A percentile compares a stretch with the other conserved stretches of the same genome.
Evolutionary conservation across 2,113 vertebrate species (phyloP).

Genomic region (Chloropsis cyanopogon): DNA sequence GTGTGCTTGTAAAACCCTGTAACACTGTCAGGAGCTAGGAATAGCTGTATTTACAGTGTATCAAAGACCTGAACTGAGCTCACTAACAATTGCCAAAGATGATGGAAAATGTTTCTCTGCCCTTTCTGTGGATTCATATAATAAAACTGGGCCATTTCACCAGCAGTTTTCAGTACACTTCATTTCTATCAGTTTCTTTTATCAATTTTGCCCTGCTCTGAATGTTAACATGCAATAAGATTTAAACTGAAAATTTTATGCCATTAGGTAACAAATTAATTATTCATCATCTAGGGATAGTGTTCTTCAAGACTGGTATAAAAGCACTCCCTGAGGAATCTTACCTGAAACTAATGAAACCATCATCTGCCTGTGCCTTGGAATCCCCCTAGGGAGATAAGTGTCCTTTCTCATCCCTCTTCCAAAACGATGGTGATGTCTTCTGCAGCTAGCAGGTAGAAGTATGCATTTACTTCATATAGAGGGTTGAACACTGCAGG

Average conservation of each 20-base stretch:
- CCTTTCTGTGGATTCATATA: neutral
- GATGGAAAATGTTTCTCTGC: neutral
- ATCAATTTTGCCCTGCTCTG: neutral
- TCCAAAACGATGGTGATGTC: neutral
- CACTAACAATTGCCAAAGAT: neutral
- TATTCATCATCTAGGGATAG: neutral
- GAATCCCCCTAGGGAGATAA: neutral
- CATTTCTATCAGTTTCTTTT: neutral
- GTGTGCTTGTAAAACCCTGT: neutral
- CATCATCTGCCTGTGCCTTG: neutral
- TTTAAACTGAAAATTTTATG: neutral
- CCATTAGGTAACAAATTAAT: neutral
- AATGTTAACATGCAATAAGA: neutral
- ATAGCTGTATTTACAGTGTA: neutral
- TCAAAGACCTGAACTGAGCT: neutral
- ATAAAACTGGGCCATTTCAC: neutral
- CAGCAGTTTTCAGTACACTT: neutral
- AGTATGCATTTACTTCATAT: neutral
- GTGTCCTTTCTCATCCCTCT: neutral
- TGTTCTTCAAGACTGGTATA: neutral
- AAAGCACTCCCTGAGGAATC: neutral
- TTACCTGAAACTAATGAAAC: neutral
- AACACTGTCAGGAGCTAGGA: neutral
- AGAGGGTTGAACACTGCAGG: neutral
- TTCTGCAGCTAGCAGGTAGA: neutral